Evolutionary conservation across 2,113 vertebrate genomes (phyloP), one percentile per base, ranked within the genome.

Genomic region (Cheirogaleus medius): DNA sequence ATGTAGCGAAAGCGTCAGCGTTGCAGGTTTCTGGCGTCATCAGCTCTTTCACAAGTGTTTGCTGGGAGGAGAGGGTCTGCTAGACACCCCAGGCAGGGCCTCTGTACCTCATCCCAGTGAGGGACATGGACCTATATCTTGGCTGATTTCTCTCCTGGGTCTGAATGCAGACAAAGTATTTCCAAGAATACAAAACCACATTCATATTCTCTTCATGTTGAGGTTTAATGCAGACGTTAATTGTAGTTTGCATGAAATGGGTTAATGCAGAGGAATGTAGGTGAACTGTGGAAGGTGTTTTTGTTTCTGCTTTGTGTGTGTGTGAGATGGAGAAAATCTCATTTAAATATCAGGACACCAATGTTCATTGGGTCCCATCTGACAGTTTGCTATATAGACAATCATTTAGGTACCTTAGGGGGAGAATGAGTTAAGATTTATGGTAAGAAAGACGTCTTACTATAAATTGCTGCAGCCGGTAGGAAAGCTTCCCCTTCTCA

Each of bases 211-310:
- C 96, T 95, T 73, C 82, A 86, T 73, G 78, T 83, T 71, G 76
- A 15, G 96, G 76, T 90, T 95, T 69, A 92, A 87, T 14, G n/a
- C 56, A 77, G 71, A 42, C 81, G n/a, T 90, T 96, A 90, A 92
- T 81, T 93, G 91, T 37, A 82, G 88, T 87, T 82, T 85, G 42
- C 27, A 14, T 49, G 49, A 90, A 82, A 77, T 66, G 96, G 39
- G 56, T 77, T 77, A 90, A 76, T 39, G 81, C 66, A 66, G 94
- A 52, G 76, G 47, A 39, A 20, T 42, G 84, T 76, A 97, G 73
- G 80, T 68, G 42, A 44, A 15, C 60, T 89, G 49, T 32, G 14
- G 71, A 73, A 66, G 32, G 76, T 54, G n/a, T 21, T 58, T 77
- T 81, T 64, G 54, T 63, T 86, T 47, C 39, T 15, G 58, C 12